These are phyloP conservation scores for Hirtodrosophila confusa DNA, from an alignment of 2,888 invertebrate genomes.

Conservation along the genomic window DNA sequence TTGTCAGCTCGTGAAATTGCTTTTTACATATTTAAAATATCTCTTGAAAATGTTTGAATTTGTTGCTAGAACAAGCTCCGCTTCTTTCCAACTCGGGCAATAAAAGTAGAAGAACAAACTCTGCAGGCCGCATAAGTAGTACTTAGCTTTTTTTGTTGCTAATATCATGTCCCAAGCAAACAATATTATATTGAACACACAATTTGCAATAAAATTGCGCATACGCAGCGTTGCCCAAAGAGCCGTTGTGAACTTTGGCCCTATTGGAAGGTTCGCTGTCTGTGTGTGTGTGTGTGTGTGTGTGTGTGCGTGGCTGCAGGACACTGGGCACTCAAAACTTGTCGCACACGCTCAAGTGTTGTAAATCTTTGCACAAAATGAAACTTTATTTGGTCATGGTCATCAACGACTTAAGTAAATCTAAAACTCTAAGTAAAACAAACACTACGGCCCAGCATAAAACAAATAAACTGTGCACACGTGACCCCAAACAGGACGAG, in stretches of 20 bases:
- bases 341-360: conserved; percentile 76
- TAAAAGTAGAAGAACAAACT: background rate
- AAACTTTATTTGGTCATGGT: conserved; percentile 80
- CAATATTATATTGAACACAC: conserved; percentile 38
- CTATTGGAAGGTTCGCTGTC: conserved; percentile 13
- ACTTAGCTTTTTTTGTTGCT: conserved; percentile 5
- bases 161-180: conserved; percentile 52
- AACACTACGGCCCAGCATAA: conserved; percentile 65
- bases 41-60: background rate
- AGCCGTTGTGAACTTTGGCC: conserved; percentile 32
- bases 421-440: conserved; percentile 76
- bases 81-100: background rate
- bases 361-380: conserved; percentile 76
- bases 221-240: conserved; percentile 59
- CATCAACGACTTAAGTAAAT: conserved; percentile 79
- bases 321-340: conserved; percentile 61
- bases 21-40: too few species aligned
- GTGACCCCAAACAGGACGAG: conserved; percentile 62
- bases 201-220: conserved; percentile 62
- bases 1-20: too few species aligned
- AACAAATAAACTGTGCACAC: conserved; percentile 75
- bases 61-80: background rate
- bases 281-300: conserved; percentile 4
- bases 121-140: background rate
- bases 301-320: conserved; percentile 7